Evolutionary conservation across 2,797 vertebrate species (phyloP).

Genomic region (Antennarius maculatus): DNA sequence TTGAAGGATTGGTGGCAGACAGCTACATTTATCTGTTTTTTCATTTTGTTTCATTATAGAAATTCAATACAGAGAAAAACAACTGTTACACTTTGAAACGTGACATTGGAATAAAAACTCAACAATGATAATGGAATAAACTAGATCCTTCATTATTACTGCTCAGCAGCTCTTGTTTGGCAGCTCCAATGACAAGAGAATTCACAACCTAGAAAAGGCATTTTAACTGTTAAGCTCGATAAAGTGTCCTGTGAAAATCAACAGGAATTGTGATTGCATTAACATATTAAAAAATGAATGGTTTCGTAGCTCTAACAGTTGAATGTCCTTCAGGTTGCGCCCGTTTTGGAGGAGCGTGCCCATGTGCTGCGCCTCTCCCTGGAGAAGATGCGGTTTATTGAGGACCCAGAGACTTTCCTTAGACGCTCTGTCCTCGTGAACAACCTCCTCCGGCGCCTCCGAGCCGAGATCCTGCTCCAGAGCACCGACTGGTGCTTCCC

Average conservation of each 20-base stretch:
- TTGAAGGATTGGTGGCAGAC: neutral
- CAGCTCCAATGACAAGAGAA: too few species aligned
- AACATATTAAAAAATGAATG: too few species aligned
- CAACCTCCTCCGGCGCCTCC: slow-evolving; percentile 93
- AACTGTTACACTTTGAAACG: too few species aligned
- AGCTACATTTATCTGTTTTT: neutral
- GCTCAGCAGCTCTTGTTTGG: too few species aligned
- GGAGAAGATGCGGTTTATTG: slow-evolving; percentile 95
- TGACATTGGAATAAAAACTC: too few species aligned
- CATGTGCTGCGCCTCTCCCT: slow-evolving; percentile 95
- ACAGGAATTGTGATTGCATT: too few species aligned
- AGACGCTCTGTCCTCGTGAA: slow-evolving; percentile 95
- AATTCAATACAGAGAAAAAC: too few species aligned
- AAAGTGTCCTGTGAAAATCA: too few species aligned
- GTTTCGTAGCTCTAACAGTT: slow-evolving; percentile 1
- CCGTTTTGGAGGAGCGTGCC: slow-evolving; percentile 91
- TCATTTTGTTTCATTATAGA: neutral
- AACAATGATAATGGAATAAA: too few species aligned
- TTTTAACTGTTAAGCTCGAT: too few species aligned
- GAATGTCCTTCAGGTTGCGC: slow-evolving; percentile 67
- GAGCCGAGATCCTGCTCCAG: slow-evolving; percentile 93
- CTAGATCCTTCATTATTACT: too few species aligned
- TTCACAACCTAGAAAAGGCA: too few species aligned
- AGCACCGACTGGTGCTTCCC: slow-evolving; percentile 93
- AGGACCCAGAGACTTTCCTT: slow-evolving; percentile 94